Percentiles rank a stretch among this genome's conserved stretches.
These are phyloP conservation scores for Leucopsar rothschildi DNA, from an alignment of 2,113 vertebrate species.

Conservation along the genomic window DNA sequence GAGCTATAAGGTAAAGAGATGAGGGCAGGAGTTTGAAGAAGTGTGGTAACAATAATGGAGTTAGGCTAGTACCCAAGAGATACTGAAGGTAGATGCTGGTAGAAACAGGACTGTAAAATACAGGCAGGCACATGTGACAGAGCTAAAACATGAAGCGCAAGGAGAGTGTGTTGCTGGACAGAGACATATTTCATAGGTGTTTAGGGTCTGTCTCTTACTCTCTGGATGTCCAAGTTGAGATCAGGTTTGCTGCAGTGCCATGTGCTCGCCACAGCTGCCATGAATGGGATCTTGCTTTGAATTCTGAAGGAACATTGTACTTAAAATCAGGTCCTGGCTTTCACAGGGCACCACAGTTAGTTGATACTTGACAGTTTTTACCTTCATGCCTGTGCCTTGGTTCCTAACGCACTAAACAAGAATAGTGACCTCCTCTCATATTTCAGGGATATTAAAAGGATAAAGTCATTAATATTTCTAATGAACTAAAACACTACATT, in stretches of 20 bases:
- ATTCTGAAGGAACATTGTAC: not conserved
- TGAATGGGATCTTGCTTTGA: not conserved
- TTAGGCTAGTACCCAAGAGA: not conserved
- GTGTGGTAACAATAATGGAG: not conserved
- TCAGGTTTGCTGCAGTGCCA: not conserved
- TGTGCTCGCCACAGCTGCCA: not conserved
- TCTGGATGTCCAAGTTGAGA: not conserved
- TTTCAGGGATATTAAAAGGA: not conserved
- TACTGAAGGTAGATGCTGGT: not conserved
- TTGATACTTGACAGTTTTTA: not conserved
- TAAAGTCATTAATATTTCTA: constrained; percentile 14
- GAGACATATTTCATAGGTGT: not conserved
- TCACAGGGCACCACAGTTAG: not conserved
- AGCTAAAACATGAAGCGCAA: not conserved
- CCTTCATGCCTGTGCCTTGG: not conserved
- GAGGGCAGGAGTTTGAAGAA: not conserved
- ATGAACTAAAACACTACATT: not conserved
- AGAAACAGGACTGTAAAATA: not conserved
- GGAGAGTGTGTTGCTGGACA: not conserved
- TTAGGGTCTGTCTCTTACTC: not conserved
- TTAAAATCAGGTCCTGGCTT: not conserved
- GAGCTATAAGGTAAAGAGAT: not conserved
- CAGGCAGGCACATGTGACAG: not conserved
- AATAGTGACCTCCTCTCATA: not conserved
- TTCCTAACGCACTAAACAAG: not conserved